Evolutionary conservation across 2,797 vertebrate genomes (phyloP), one percentile per base, ranked within the genome.

Genomic region (Apogon hyalosoma): DNA sequence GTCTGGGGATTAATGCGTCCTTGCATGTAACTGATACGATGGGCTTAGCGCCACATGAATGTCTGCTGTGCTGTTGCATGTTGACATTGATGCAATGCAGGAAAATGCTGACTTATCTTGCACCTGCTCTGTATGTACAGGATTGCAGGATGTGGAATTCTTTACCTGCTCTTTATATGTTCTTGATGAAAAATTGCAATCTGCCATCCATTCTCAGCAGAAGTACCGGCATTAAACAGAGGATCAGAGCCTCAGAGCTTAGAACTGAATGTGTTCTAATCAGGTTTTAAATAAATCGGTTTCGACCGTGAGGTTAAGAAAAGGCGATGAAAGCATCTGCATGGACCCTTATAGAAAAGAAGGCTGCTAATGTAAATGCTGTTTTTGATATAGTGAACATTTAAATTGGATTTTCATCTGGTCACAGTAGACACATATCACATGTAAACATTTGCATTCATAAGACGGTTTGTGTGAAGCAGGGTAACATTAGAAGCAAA

Each of bases 1-100:
- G 18, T 48, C 69, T 7, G 72, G 52, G 85, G 77, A 87, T 90
- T 87, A 84, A 73, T 58, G 69, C 9, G 70, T 80, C 75, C 66
- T 74, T 51, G 69, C 80, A 51, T 85, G 80, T 73, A 69, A 84
- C 50, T 39, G 73, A 84, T 81, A 66, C 16, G 15, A 33, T 7
- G 7, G 56, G 72, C 46, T 88, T 83, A 84, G 71, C 71, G 39
- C 65, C 69, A 80, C 79, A 77, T 80, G 75, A 86, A 84, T 70
- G 69, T 65, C 42, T 53, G 63, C 57, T 36, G 45, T 40, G 49
- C 64, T 18, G 67, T 53, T 60, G 69, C 45, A 47, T 74, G 67
- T 71, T 67, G 65, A 80, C 67, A 74, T 38, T 58, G 60, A 75
- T 59, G 73, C 60, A 75, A 57, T 45, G 50, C 21, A 63, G 69